Evolutionary conservation across 2,113 vertebrate genomes (phyloP), one percentile per base, ranked within the genome.

Genomic region (Festucalex cinctus): DNA sequence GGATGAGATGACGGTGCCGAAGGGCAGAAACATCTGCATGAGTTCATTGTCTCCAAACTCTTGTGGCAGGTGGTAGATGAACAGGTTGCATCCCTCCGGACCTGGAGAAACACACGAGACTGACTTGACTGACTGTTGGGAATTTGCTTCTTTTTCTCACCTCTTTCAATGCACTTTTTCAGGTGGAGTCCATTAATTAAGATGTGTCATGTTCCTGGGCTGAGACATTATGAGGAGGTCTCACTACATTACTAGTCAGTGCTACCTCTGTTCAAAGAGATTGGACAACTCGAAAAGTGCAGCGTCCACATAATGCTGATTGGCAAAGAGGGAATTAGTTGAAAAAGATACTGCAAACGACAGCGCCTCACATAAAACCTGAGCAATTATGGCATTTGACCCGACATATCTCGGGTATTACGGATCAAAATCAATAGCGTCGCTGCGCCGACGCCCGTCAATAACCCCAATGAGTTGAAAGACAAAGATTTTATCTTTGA

Each of bases 51-150:
- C 97, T 70, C 97, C 97, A 90, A 99, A 99, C 92, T 98, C 97
- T 90, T 99, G 97, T 76, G 97, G 97, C 91, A 99, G 95, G 92
- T 99, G 97, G 94, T 99, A 99, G 93, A 99, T 99, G 92, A 99
- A 99, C 85, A 99, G 94, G 91, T 99, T 99, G 91, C 97, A 99
- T 79, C 97, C 97, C 91, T 99, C 97, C 6, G 97, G 97, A 86
- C 97, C 97, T 99, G 91, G 61, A 86, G 69, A 77, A 37, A 71
- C 20, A 69, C 4, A 75, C 14, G 44, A 37, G 46, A 49, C 19
- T 62, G 44, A 36, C 44, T n/a, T 51, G 43, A 32, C 16, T 46
- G 43, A 46, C 14, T 17, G 14, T 26, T 63, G 22, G 39, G 60
- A 62, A 62, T 62, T 26, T 28, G 14, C 37, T 24, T 62, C 24